A percentile compares a stretch with the other conserved stretches of the same genome.
Conservation (phyloP, 2,888 invertebrate species). For the Temnothorax unifasciatus region DNA sequence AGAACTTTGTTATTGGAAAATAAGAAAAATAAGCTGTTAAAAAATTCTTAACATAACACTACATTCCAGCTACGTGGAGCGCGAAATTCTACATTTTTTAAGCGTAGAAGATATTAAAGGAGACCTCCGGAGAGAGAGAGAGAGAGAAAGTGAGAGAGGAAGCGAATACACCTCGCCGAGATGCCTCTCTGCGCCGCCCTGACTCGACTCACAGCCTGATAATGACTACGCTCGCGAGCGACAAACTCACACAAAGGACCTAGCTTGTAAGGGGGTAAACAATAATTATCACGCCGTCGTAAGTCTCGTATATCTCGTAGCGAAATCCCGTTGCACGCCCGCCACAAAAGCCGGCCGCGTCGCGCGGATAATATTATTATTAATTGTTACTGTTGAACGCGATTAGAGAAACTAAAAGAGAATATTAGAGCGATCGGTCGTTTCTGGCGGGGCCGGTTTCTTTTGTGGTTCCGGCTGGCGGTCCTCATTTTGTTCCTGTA, state of each 20-base stretch:
- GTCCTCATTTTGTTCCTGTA: constrained; percentile 71
- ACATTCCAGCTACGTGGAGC: constrained; percentile 16
- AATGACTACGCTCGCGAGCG: constrained; percentile 51
- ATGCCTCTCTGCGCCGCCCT: constrained; percentile 25
- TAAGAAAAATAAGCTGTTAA: not conserved
- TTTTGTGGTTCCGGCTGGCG: constrained; percentile 53
- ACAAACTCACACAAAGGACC: constrained; percentile 55
- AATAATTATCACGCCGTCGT: constrained; percentile 67
- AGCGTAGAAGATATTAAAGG: constrained; percentile 2
- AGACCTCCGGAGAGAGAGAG: not conserved
- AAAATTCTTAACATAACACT: constrained; percentile 28
- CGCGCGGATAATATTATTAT: constrained; percentile 46
- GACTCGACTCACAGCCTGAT: constrained; percentile 39
- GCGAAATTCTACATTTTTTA: constrained; percentile 10
- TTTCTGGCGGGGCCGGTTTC: constrained; percentile 46
- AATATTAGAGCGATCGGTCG: constrained; percentile 22
- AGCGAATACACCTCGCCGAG: constrained; percentile 20
- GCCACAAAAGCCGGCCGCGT: constrained; percentile 63
- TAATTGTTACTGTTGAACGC: constrained; percentile 57
- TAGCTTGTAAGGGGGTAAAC: constrained; percentile 65
- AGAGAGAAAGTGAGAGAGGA: constrained; percentile 1
- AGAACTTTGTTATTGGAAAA: constrained; percentile 20
- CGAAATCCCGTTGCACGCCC: constrained; percentile 60
- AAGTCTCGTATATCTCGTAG: constrained; percentile 74
- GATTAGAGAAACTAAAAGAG: constrained; percentile 38